Base-by-base conservation (phyloP, 1,140 invertebrate genomes). In the Ganaspis sp. region DNA sequence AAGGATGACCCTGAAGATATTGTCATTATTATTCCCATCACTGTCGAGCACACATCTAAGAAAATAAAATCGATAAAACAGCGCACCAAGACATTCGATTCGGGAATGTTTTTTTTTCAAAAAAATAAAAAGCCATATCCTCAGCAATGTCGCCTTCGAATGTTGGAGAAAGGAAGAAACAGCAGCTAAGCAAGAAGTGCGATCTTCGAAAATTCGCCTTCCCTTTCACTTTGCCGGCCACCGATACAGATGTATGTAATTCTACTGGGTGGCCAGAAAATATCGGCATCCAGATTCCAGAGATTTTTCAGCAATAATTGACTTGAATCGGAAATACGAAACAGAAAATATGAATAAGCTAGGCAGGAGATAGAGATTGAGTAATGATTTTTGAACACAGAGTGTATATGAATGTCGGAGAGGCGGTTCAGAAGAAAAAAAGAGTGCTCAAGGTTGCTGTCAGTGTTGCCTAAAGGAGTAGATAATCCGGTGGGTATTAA, bases 171-270 rank as follows among this genome's bases (percentile, higher is more conserved):
- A 84, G 83, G 83, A 84, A 69, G 79, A 84, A 84, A 81, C 83
- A 72, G 79, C 81, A 79, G 79, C 81, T 79, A 81, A 64, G 58
- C 45, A 49, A 72, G 58, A 64, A 64, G 58, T 64, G 58, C 69
- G 79, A 85, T 83, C 82, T 84, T 87, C 84, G 81, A 88, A 88
- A 88, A 87, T 84, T 85, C 82, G 80, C 81, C 81, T 85, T 87
- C 83, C 86, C 86, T 87, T 87, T 88, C 86, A 87, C 86, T 87
- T 86, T 74, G 75, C 79, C 81, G 80, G 82, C 83, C 83, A 78
- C 80, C 78, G 82, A 81, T 82, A 79, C 78, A 64, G 83, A 80
- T 83, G 76, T 81, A 83, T 78, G 79, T 84, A 82, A 29, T 29
- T 64, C 58, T 64, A 64, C 58, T 64, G 58, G 58, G 58, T 64